Percentiles rank a stretch among this genome's conserved stretches.
Conservation (phyloP, 2,888 invertebrate genomes). For the Lycophotia porphyrea region DNA sequence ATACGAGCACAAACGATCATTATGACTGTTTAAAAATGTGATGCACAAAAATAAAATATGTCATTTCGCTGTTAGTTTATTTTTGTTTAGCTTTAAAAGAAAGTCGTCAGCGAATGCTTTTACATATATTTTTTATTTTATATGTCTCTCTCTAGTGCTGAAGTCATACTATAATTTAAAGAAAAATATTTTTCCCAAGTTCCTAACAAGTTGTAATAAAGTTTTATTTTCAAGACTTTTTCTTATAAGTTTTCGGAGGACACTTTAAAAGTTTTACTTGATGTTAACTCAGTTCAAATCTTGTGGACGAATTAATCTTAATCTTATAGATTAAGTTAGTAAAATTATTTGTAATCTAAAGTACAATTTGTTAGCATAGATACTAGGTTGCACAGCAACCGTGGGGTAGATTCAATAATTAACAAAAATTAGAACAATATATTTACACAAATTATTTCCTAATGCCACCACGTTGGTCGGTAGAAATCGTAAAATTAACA, state of each 20-base stretch:
- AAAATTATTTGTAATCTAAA: slow-evolving; percentile 17
- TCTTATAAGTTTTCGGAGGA: neutral
- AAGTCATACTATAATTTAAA: neutral
- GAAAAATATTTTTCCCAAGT: neutral
- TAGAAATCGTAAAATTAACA: slow-evolving; percentile 58
- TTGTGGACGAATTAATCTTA: neutral
- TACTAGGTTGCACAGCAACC: neutral
- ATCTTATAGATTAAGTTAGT: neutral
- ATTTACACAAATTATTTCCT: slow-evolving; percentile 52
- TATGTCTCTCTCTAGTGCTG: neutral
- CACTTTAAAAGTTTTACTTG: neutral
- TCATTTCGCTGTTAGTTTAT: slow-evolving; percentile 22
- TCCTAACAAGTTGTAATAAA: neutral
- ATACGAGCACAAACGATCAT: slow-evolving; percentile 56
- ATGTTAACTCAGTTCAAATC: neutral
- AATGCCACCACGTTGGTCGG: slow-evolving; percentile 12
- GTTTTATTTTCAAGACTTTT: neutral
- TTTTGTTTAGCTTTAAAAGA: slow-evolving; percentile 11
- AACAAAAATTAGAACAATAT: slow-evolving; percentile 51
- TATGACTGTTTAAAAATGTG: slow-evolving; percentile 44
- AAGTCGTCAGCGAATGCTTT: slow-evolving; percentile 14
- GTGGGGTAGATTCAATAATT: slow-evolving; percentile 29
- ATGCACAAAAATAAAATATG: slow-evolving; percentile 51
- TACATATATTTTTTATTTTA: neutral
- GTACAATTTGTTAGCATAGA: slow-evolving; percentile 23